A percentile compares a stretch with the other conserved stretches of the same genome.
phyloP scores from a whole-genome alignment of 2,797 vertebrate genomes.

The Phoeniculus purpureus region DNA sequence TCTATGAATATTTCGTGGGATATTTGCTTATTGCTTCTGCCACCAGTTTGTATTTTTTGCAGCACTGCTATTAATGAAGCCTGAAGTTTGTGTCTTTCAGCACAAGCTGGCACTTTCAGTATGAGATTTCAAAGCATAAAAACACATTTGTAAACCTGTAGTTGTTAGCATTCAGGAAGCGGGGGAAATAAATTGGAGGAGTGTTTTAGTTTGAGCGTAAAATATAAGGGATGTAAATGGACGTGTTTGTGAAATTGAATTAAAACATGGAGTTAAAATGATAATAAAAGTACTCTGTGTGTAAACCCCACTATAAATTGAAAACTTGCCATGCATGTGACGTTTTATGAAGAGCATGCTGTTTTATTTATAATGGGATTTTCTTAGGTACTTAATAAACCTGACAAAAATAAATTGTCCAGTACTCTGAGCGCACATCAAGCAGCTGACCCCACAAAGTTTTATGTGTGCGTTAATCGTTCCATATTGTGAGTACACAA shows the following conservation, averaged over 20 bases:
- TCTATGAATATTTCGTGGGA: conserved; percentile 15
- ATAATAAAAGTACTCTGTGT: background rate
- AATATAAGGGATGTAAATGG: background rate
- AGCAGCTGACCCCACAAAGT: conserved; percentile 8
- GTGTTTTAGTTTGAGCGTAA: background rate
- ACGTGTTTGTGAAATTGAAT: background rate
- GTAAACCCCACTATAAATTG: background rate
- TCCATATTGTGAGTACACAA: background rate
- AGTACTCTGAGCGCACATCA: background rate
- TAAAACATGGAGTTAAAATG: background rate
- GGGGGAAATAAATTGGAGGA: background rate
- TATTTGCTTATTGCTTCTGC: conserved; percentile 44
- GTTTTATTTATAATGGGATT: conserved; percentile 27
- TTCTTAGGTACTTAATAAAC: conserved; percentile 30
- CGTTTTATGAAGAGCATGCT: conserved; percentile 1
- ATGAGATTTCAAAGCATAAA: background rate
- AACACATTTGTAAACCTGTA: background rate
- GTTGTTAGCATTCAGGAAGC: background rate
- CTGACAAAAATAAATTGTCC: conserved; percentile 23
- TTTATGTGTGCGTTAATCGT: background rate
- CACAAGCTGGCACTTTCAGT: background rate
- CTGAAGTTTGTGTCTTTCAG: conserved; percentile 1
- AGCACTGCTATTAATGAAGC: background rate
- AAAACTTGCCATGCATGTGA: background rate
- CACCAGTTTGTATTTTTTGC: background rate